A percentile compares a stretch with the other conserved stretches of the same genome.
Conservation (phyloP, 64 coral and sea anemone genomes). For the Montipora capricornis region DNA sequence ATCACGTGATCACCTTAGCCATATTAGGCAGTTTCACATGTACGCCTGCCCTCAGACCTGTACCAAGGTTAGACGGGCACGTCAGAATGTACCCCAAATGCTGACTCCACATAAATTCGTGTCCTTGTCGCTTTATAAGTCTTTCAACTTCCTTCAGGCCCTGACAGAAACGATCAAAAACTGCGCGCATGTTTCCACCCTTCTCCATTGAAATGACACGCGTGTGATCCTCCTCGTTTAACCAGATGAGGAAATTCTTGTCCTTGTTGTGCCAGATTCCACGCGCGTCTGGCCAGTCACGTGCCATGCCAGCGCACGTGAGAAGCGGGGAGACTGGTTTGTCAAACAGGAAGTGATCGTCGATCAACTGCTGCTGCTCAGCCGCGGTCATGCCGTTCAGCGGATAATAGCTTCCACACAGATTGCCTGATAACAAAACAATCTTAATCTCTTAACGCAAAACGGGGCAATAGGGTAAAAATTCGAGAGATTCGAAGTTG, state of each 20-base stretch:
- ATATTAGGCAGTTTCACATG: slow-evolving; percentile 97
- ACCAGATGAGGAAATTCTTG: slow-evolving; percentile 98
- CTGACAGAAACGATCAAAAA: slow-evolving; percentile 92
- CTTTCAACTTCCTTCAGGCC: slow-evolving; percentile 96
- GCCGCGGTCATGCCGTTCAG: slow-evolving; percentile 94
- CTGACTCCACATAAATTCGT: slow-evolving; percentile 98
- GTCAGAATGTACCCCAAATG: slow-evolving; percentile 97
- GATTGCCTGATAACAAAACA: slow-evolving; percentile 70
- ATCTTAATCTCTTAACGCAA: neutral
- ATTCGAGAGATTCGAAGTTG: no score
- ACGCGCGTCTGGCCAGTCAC: slow-evolving; percentile 98
- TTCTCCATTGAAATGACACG: slow-evolving; percentile 98
- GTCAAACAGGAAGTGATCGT: slow-evolving; percentile 98
- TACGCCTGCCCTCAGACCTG: slow-evolving; percentile 96
- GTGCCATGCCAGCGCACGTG: slow-evolving; percentile 99
- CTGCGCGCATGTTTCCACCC: slow-evolving; percentile 92
- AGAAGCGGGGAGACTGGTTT: slow-evolving; percentile 98
- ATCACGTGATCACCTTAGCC: slow-evolving; percentile 44
- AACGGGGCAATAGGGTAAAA: no score
- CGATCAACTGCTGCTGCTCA: slow-evolving; percentile 93
- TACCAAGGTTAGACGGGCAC: slow-evolving; percentile 95
- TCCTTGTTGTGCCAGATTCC: slow-evolving; percentile 95
- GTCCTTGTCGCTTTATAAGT: slow-evolving; percentile 88
- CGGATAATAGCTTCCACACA: slow-evolving; percentile 91
- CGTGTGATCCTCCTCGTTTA: slow-evolving; percentile 99